These are phyloP conservation scores for Muraenolepis orangiensis DNA, from an alignment of 2,797 vertebrate species.

Conservation along the genomic window DNA sequence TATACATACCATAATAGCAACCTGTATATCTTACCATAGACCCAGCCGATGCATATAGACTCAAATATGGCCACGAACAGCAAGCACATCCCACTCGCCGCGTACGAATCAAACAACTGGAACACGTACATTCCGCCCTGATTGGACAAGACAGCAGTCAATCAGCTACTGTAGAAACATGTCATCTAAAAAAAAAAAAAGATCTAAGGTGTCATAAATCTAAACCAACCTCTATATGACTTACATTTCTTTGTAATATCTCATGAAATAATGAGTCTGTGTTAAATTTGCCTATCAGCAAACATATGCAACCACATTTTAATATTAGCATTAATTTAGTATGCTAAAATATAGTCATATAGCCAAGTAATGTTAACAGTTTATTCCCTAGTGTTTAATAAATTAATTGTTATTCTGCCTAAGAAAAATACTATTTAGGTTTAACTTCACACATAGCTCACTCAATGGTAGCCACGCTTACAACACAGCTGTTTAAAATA, in stretches of 20 bases:
- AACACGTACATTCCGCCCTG: conserved; percentile 99
- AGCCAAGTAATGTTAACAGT: not conserved
- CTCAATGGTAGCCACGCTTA: not conserved
- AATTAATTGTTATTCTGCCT: not conserved
- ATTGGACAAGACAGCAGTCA: conserved; percentile 39
- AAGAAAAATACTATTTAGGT: not conserved
- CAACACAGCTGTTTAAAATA: too few species aligned
- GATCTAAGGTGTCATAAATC: not conserved
- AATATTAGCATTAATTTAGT: not conserved
- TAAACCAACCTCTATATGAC: not conserved
- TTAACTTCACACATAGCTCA: not conserved
- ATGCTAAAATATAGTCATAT: not conserved
- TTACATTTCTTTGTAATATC: not conserved
- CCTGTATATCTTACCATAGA: conserved; percentile 83
- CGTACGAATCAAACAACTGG: conserved; percentile 95
- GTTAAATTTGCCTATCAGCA: not conserved
- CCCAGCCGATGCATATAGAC: conserved; percentile 96
- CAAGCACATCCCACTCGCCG: conserved; percentile 97
- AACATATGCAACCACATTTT: not conserved
- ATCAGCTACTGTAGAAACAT: conserved; percentile 21
- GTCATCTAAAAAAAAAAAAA: too few species aligned
- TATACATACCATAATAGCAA: not conserved
- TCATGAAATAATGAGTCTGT: not conserved
- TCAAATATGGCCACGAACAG: conserved; percentile 99
- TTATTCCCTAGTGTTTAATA: not conserved